A percentile compares a stretch with the other conserved stretches of the same genome.
Conservation (phyloP, 1,140 invertebrate species). For the Danaus plexippus region DNA sequence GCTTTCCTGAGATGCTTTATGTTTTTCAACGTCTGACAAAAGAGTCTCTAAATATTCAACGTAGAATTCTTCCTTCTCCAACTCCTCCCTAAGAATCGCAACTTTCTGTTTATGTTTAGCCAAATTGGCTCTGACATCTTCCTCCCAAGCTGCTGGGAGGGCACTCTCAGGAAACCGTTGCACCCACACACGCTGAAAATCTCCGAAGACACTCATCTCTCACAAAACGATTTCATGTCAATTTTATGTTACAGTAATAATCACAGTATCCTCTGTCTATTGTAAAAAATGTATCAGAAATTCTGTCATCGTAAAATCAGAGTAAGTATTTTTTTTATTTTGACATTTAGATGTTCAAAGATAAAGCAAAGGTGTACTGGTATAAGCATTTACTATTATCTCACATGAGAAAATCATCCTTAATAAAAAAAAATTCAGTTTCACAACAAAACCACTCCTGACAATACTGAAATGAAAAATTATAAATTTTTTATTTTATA, state of each 20-base stretch:
- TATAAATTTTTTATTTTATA: no score
- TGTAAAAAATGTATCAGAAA: conserved; percentile 53
- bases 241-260: conserved; percentile 62
- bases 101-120: conserved; percentile 90
- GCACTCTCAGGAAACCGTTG: conserved; percentile 90
- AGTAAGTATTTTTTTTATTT: conserved; percentile 6
- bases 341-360: conserved; percentile 11
- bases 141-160: conserved; percentile 90
- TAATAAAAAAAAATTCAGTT: no score
- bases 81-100: conserved; percentile 82
- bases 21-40: conserved; percentile 85
- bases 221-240: conserved; percentile 70
- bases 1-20: conserved; percentile 68
- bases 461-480: no score
- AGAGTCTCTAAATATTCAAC: conserved; percentile 89
- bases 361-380: neutral
- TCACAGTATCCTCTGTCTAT: conserved; percentile 30
- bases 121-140: conserved; percentile 89
- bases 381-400: conserved; percentile 3
- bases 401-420: neutral
- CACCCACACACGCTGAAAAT: conserved; percentile 90
- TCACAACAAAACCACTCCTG: no score
- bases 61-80: conserved; percentile 92
- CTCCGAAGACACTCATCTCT: conserved; percentile 89
- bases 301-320: conserved; percentile 47